phyloP scores from a whole-genome alignment of 2,113 vertebrate species.

The Australoheros scitulus region DNA sequence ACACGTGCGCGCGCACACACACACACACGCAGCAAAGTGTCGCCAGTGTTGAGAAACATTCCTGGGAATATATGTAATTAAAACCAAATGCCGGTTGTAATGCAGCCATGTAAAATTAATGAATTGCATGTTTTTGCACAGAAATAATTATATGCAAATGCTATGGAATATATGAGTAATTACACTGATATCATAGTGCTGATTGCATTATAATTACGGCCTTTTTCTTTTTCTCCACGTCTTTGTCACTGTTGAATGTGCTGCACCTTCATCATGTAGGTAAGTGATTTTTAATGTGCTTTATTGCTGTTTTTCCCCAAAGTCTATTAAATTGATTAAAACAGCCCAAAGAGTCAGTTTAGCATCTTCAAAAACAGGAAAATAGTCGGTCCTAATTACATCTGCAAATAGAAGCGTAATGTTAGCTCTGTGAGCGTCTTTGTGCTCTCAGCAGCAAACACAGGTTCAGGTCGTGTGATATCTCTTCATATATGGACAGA shows the following conservation, averaged over 20 bases:
- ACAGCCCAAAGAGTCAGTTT: conserved; percentile 12
- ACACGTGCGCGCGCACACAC: too few relatives aligned
- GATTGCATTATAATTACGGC: conserved; percentile 60
- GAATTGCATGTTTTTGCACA: conserved; percentile 66
- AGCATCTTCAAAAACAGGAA: not conserved
- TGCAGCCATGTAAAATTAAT: conserved; percentile 70
- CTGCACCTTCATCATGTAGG: conserved; percentile 45
- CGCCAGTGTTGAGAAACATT: conserved; percentile 66
- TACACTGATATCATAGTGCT: conserved; percentile 43
- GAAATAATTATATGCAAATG: conserved; percentile 69
- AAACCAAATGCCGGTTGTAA: conserved; percentile 63
- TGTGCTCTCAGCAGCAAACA: not conserved
- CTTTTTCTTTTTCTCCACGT: conserved; percentile 51
- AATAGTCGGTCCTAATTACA: not conserved
- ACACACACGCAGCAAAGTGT: conserved; percentile 43
- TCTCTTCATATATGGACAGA: not conserved
- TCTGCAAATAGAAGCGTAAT: not conserved
- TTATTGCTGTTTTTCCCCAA: not conserved
- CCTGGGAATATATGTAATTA: conserved; percentile 70
- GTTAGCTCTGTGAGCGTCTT: not conserved
- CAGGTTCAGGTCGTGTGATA: not conserved
- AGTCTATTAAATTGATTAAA: conserved; percentile 24
- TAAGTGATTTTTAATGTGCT: conserved; percentile 41
- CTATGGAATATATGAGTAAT: conserved; percentile 69
- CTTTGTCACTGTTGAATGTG: conserved; percentile 23